Percentiles rank a stretch among this genome's conserved stretches.
Evolutionary conservation across 2,797 vertebrate genomes (phyloP).

Genomic region (Cynodonichthys magdalenae): DNA sequence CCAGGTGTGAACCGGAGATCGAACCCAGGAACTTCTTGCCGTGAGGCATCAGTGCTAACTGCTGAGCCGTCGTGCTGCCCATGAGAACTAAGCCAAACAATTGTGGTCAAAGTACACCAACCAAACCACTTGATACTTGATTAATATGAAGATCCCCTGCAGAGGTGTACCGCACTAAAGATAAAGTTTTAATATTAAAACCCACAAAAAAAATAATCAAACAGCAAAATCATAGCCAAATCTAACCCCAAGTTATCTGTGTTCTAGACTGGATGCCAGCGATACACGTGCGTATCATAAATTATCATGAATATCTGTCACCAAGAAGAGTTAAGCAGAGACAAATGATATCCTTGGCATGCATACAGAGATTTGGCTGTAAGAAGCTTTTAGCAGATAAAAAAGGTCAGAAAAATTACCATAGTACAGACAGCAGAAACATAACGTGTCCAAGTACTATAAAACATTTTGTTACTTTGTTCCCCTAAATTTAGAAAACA

Average conservation of each 20-base stretch:
- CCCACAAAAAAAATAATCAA: slow-evolving; percentile 11
- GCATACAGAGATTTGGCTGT: slow-evolving; percentile 36
- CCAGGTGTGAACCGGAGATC: too few species aligned
- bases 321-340: slow-evolving; percentile 38
- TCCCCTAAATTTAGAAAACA: slow-evolving; percentile 5
- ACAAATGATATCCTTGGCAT: slow-evolving; percentile 61
- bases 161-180: slow-evolving; percentile 12
- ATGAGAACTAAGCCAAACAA: slow-evolving; percentile 10
- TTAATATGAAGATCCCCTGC: background rate
- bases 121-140: slow-evolving; percentile 20
- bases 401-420: slow-evolving; percentile 42
- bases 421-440: too few species aligned
- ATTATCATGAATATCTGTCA: slow-evolving; percentile 55
- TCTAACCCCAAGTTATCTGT: slow-evolving; percentile 3
- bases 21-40: too few species aligned
- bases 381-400: slow-evolving; percentile 19
- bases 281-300: slow-evolving; percentile 27
- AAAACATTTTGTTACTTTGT: too few species aligned
- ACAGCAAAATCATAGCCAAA: slow-evolving; percentile 7
- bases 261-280: slow-evolving; percentile 36
- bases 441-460: too few species aligned
- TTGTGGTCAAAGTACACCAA: slow-evolving; percentile 2
- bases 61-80: too few species aligned
- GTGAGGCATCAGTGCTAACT: too few species aligned
- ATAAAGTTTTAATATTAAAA: background rate